Percentiles rank a stretch among this genome's conserved stretches.
Conservation (phyloP, 1,140 invertebrate species). For the Neodiprion fabricii region DNA sequence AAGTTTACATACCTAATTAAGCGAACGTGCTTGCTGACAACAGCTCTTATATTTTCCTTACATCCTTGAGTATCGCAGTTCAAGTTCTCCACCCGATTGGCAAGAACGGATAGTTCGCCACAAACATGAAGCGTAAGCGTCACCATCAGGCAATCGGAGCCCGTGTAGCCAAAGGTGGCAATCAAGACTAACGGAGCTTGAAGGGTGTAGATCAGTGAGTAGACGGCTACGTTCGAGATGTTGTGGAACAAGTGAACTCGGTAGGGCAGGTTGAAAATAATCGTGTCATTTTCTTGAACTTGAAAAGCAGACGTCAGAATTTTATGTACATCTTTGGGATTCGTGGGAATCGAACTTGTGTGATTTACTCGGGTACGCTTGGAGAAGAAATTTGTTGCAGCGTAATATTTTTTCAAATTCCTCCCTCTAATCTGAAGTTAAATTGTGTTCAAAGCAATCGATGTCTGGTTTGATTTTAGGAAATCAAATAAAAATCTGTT, state of each 20-base stretch:
- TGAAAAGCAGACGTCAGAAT: not conserved
- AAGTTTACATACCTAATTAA: slow-evolving; percentile 31
- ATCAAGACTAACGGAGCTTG: slow-evolving; percentile 42
- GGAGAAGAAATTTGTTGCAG: not conserved
- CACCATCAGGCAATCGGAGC: slow-evolving; percentile 44
- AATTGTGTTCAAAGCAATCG: no score
- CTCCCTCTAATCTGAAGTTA: no score
- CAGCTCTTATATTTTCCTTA: slow-evolving; percentile 27
- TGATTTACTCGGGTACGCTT: not conserved
- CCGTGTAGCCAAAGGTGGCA: slow-evolving; percentile 39
- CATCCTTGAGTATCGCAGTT: slow-evolving; percentile 25
- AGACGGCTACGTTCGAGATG: slow-evolving; percentile 34
- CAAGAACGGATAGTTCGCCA: slow-evolving; percentile 19
- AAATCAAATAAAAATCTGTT: no score
- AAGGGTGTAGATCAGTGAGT: slow-evolving; percentile 37
- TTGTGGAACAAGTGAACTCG: slow-evolving; percentile 41
- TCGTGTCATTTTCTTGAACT: slow-evolving; percentile 18
- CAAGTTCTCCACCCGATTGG: slow-evolving; percentile 14
- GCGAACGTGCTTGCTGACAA: slow-evolving; percentile 39
- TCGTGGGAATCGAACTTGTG: not conserved
- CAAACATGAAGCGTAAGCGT: slow-evolving; percentile 35
- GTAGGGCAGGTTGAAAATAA: slow-evolving; percentile 42
- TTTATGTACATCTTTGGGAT: not conserved
- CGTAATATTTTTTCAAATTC: no score
- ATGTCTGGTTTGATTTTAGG: not conserved